Evolutionary conservation across 2,888 invertebrate genomes (phyloP).

Genomic region (Acronicta alni): DNA sequence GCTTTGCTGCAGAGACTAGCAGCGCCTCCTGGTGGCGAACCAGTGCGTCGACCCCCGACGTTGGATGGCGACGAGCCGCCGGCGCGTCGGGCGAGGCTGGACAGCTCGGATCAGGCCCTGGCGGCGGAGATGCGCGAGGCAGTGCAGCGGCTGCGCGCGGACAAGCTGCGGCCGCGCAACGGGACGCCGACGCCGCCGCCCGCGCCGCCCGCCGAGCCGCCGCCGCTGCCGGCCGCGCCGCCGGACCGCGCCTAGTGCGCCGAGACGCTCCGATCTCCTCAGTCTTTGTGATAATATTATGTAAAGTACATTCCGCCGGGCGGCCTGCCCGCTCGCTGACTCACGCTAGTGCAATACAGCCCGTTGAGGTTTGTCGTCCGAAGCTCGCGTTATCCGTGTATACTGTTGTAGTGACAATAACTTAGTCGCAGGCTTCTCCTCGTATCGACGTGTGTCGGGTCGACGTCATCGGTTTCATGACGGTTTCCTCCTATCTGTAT

Average conservation of each 20-base stretch:
- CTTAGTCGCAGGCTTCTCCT: constrained; percentile 70
- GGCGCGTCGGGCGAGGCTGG: constrained; percentile 84
- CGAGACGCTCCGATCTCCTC: constrained; percentile 72
- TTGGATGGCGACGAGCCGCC: constrained; percentile 91
- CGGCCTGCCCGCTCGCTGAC: constrained; percentile 49
- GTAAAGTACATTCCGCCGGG: constrained; percentile 85
- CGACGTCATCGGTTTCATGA: constrained; percentile 42
- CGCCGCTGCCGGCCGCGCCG: constrained; percentile 58
- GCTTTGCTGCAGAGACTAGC: constrained; percentile 78
- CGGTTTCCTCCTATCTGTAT: constrained; percentile 53
- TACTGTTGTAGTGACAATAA: constrained; percentile 84
- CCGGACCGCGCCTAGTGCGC: constrained; percentile 57
- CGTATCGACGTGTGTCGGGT: constrained; percentile 44
- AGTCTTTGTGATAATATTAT: constrained; percentile 84
- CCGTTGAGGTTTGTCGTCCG: constrained; percentile 55
- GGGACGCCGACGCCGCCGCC: constrained; percentile 81
- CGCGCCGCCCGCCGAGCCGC: constrained; percentile 65
- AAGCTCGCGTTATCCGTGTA: constrained; percentile 63
- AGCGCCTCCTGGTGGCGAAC: constrained; percentile 74
- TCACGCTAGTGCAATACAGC: constrained; percentile 53
- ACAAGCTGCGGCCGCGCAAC: constrained; percentile 82
- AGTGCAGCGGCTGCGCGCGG: constrained; percentile 84
- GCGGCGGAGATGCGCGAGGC: constrained; percentile 87
- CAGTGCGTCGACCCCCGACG: constrained; percentile 90
- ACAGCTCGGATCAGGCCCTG: constrained; percentile 85